Evolutionary conservation across 2,113 vertebrate genomes (phyloP).

Genomic region (Rhipidura dahli): DNA sequence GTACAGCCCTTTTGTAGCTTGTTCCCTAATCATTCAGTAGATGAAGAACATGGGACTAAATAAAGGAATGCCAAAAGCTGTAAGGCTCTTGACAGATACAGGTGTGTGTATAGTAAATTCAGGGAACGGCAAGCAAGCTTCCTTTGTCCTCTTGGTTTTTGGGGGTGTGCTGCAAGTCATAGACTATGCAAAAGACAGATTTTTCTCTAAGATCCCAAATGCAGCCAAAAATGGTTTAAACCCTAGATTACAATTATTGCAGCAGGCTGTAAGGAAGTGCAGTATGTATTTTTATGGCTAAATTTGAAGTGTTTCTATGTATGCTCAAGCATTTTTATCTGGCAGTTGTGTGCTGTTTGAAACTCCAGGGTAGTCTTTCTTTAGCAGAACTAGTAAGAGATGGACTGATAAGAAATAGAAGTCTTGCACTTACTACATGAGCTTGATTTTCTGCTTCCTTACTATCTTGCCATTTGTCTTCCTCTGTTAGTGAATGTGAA

Average conservation of each 20-base stretch:
- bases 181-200: not conserved
- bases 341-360: not conserved
- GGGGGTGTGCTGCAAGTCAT: not conserved
- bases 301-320: not conserved
- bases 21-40: not conserved
- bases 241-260: not conserved
- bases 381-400: not conserved
- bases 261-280: not conserved
- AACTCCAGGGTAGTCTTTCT: not conserved
- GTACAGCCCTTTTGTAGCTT: not conserved
- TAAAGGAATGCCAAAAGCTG: not conserved
- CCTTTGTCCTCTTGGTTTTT: not conserved
- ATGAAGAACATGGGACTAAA: not conserved
- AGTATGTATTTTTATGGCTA: not conserved
- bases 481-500: not conserved
- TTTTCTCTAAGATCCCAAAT: not conserved
- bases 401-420: not conserved
- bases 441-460: not conserved
- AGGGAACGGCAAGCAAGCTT: not conserved
- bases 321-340: not conserved
- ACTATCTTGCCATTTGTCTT: not conserved
- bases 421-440: not conserved
- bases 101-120: not conserved
- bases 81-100: not conserved
- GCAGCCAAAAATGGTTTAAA: not conserved